Conservation (phyloP, 2,113 vertebrate genomes). For the Rhabdornis inornatus region DNA sequence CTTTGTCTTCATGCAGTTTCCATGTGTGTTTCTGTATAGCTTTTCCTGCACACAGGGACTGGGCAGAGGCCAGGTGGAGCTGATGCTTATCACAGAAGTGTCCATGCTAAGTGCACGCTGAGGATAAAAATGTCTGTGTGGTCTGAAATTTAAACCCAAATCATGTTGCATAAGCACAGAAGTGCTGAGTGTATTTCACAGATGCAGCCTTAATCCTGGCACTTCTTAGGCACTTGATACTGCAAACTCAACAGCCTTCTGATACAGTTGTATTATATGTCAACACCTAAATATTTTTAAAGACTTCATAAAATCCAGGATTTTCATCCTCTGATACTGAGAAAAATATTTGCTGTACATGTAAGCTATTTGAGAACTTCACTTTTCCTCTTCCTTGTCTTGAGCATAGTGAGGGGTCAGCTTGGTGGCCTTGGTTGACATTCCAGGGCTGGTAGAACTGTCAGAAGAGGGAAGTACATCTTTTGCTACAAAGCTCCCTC, state of each 20-base stretch:
- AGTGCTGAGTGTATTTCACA: not conserved
- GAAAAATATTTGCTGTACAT: not conserved
- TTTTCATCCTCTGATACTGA: not conserved
- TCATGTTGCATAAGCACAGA: not conserved
- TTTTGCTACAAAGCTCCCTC: not conserved
- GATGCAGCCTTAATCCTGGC: not conserved
- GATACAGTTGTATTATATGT: not conserved
- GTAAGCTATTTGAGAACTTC: not conserved
- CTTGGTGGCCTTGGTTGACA: not conserved
- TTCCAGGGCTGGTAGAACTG: not conserved
- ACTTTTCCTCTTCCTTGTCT: not conserved
- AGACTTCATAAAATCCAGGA: not conserved
- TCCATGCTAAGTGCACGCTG: not conserved
- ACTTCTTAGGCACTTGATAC: not conserved
- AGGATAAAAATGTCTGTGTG: not conserved
- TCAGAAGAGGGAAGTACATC: not conserved
- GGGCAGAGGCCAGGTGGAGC: not conserved
- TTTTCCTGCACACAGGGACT: not conserved
- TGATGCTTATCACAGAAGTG: not conserved
- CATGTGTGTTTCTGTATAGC: not conserved
- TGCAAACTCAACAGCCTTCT: not conserved
- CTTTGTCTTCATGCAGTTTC: not conserved
- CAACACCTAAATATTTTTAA: not conserved
- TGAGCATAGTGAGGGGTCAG: not conserved
- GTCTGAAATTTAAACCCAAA: not conserved